Base-by-base conservation (phyloP, 92 coral and sea anemone genomes). In the Nematostella vectensis region DNA sequence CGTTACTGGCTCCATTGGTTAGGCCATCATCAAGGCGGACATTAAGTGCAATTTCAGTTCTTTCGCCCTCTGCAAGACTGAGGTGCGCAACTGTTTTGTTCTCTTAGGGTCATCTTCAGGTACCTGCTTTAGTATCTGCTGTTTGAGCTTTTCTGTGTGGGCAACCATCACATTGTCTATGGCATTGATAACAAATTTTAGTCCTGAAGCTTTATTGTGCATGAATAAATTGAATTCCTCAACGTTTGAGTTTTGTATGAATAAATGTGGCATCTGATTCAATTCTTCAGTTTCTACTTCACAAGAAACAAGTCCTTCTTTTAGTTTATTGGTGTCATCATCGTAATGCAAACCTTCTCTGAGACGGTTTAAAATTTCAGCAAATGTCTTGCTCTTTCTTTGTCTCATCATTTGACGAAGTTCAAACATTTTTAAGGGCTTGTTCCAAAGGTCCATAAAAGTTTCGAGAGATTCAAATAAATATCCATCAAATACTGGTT, bases 361-460 rank as follows among this genome's bases (percentile, higher is more conserved):
- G 19, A 78, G 50, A 17, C 79, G 39, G 67, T 71, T 78, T 29
- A 77, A 70, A 20, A 77, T 70, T 29, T 77, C 67, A 38, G 77
- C 83, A 77, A 77, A 70, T 9, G 11, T 37, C 50, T 70, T 77
- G 44, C 84, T 70, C 27, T 77, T 78, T 59, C 62, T 55, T 55
- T 78, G 80, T 45, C 80, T 78, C 75, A 71, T 72, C 11, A 71
- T 70, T 58, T 57, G 63, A 4, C 44, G 1, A 9, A 71, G 59
- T 53, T 70, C 79, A 64, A 78, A 71, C 79, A 70, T 63, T 43
- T 63, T 71, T 11, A 63, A 69, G 38, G 0, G 57, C 43, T 65
- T 29, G 4, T 65, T 18, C 71, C 71, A 65, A 0, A 65, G 26
- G 47, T 54, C 52, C 8, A 70, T 59, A 24, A 43, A 53, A 40